These are phyloP conservation scores for Eleginops maclovinus DNA, from an alignment of 2,113 vertebrate species.

Conservation along the genomic window DNA sequence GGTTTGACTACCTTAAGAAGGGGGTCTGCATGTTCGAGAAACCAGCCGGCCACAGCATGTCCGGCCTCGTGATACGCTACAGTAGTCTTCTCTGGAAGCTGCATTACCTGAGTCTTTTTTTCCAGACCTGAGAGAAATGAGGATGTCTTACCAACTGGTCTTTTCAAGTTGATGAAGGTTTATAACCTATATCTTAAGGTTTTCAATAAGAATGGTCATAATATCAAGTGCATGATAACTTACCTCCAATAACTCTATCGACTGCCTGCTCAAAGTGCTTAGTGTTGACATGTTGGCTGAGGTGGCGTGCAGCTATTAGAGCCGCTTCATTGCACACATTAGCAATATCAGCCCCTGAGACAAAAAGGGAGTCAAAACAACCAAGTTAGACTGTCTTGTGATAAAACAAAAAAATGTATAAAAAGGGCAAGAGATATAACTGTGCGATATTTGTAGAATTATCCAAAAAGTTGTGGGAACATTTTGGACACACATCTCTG, in stretches of 20 bases:
- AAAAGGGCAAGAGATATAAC: neutral
- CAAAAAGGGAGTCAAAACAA: conserved; percentile 19
- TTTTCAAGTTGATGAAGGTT: neutral
- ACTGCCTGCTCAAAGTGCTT: conserved; percentile 97
- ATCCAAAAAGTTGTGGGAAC: neutral
- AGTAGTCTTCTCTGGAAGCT: conserved; percentile 93
- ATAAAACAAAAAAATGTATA: neutral
- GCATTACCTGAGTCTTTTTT: conserved; percentile 94
- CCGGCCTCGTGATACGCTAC: conserved; percentile 96
- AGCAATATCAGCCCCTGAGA: conserved; percentile 85
- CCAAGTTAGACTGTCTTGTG: neutral
- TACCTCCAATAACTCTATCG: conserved; percentile 95
- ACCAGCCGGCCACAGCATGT: conserved; percentile 95
- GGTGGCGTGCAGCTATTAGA: conserved; percentile 83
- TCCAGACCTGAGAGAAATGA: conserved; percentile 87
- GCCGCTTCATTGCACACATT: conserved; percentile 87
- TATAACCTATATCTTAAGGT: neutral
- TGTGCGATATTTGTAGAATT: neutral
- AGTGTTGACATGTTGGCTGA: conserved; percentile 81
- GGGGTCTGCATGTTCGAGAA: conserved; percentile 95
- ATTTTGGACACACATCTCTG: neutral
- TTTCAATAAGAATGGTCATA: neutral
- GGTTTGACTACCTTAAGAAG: conserved; percentile 88
- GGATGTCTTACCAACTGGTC: neutral
- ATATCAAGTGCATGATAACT: conserved; percentile 25